Conservation (phyloP, 2,113 vertebrate genomes). For the Ammodytes dubius region DNA sequence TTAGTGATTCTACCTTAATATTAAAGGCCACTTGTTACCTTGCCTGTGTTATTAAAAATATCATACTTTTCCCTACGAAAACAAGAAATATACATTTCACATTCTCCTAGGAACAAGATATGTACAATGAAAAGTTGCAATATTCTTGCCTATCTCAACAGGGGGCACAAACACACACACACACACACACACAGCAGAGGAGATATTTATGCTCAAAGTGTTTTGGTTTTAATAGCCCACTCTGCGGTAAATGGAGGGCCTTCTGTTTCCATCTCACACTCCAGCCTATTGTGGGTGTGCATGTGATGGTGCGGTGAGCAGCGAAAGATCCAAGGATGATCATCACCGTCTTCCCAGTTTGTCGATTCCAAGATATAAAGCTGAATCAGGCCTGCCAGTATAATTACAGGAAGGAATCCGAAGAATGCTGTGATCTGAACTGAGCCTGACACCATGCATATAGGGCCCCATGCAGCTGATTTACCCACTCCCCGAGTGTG, state of each 20-base stretch:
- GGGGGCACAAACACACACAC: no score
- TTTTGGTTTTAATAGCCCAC: conserved; percentile 42
- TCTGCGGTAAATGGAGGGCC: conserved; percentile 14
- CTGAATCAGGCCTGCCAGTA: conserved; percentile 64
- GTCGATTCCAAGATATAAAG: conserved; percentile 54
- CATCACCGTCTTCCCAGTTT: conserved; percentile 22
- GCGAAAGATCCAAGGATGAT: conserved; percentile 36
- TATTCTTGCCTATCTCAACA: no score
- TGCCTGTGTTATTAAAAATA: no score
- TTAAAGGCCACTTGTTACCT: no score
- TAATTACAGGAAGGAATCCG: conserved; percentile 77
- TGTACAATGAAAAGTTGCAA: no score
- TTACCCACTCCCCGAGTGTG: conserved; percentile 43
- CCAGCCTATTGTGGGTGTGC: neutral
- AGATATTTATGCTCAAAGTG: conserved; percentile 18
- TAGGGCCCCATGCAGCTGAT: conserved; percentile 63
- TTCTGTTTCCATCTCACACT: conserved; percentile 8
- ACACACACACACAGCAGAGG: conserved; percentile 11
- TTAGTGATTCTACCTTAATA: no score
- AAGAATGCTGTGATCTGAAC: conserved; percentile 77
- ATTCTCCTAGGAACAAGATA: no score
- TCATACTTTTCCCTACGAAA: no score
- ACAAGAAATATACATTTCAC: no score
- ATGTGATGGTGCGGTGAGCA: conserved; percentile 21
- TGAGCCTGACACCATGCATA: conserved; percentile 63